Evolutionary conservation across 37 sponge, comb jelly and placozoan species (phyloP), one percentile per base, ranked within the genome.

Genomic region (Chondrilla cf. caribensis): DNA sequence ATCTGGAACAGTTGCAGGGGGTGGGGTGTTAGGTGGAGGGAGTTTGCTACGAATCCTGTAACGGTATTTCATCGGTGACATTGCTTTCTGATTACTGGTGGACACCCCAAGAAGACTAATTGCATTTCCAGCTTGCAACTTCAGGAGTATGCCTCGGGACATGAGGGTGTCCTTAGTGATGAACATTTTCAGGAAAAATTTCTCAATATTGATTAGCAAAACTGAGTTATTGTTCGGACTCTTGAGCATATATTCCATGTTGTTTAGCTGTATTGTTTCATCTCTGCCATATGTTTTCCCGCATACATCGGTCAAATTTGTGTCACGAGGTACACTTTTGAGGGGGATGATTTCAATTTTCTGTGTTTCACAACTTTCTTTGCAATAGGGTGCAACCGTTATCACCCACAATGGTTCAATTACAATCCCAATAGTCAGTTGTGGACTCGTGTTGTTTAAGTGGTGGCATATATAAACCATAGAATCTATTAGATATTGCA

Each of bases 401-500:
- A 47, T 6, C 11, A 47, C 11, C 51, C 76, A 73, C n/a, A 40
- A 1, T 0, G n/a, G 41, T 4, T 73, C 76, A 40, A 42, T 39
- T 2, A 4, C 36, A 14, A 40, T 67, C 15, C 35, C 35, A 17
- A 26, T 67, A 29, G 29, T 33, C 68, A 67, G 33, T 1, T 67
- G 1, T 33, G 17, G 31, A 0, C 17, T 29, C 17, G 68, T 14
- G 11, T 11, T 47, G 51, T 47, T 47, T 6, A 11, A 14, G 51
- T 73, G 41, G 5, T 73, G 76, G 25, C 76, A 73, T 24, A 73
- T 39, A 73, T 73, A 73, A 1, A 73, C 24, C 76, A 73, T 73
- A 2, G 76, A 32, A 18, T 39, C 41, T 2, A 36, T 32, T 19
- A 73, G 24, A 32, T 19, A 0, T 39, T 42, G 41, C 41, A 73